These are phyloP conservation scores for Macrotis lagotis DNA, from an alignment of 2,113 vertebrate species.

Conservation along the genomic window DNA sequence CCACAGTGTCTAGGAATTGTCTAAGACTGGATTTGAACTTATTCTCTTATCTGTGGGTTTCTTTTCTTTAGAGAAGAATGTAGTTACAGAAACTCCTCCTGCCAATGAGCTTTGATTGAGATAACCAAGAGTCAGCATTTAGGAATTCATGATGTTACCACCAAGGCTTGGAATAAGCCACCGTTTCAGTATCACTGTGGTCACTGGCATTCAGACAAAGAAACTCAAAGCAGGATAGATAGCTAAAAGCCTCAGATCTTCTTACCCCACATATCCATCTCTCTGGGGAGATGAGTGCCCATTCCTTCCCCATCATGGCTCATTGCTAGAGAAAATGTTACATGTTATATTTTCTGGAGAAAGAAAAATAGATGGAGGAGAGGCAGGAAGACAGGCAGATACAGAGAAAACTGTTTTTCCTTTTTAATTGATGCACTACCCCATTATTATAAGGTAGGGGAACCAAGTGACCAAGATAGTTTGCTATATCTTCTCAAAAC, in stretches of 20 bases:
- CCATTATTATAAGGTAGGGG: not conserved
- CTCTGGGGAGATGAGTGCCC: not conserved
- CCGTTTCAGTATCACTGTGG: not conserved
- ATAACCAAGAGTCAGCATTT: not conserved
- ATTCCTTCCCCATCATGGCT: not conserved
- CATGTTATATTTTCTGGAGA: not conserved
- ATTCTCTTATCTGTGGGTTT: not conserved
- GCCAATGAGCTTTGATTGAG: not conserved
- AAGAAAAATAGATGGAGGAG: not conserved
- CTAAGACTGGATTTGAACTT: not conserved
- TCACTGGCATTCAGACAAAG: not conserved
- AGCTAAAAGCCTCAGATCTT: not conserved
- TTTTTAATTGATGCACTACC: not conserved
- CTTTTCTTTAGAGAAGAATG: not conserved
- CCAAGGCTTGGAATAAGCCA: not conserved
- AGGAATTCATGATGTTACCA: not conserved
- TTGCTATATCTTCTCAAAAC: not conserved
- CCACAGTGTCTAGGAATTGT: not conserved
- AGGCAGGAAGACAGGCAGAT: not conserved
- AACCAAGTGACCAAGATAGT: not conserved
- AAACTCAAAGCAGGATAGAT: not conserved
- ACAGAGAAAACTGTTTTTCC: not conserved
- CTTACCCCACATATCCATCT: not conserved
- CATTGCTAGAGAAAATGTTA: not conserved
- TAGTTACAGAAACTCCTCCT: not conserved